Conservation (phyloP, 2,113 vertebrate species). For the Diphyllodes magnificus region DNA sequence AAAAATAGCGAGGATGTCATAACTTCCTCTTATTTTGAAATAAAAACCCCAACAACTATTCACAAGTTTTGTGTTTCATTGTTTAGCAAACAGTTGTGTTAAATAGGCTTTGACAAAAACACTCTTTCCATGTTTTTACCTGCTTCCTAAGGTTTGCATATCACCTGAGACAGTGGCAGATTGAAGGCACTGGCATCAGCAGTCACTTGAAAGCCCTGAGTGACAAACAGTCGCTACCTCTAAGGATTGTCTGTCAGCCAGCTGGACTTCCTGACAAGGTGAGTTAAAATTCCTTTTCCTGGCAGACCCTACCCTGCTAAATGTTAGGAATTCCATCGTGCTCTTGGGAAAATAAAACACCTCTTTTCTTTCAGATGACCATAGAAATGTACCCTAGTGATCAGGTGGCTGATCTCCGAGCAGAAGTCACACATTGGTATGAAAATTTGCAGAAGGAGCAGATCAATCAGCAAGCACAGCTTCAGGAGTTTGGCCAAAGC, state of each 20-base stretch:
- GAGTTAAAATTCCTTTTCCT: neutral
- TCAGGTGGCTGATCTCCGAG: conserved; percentile 95
- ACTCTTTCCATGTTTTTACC: neutral
- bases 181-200: conserved; percentile 97
- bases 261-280: conserved; percentile 98
- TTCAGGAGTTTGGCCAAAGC: conserved; percentile 97
- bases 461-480: conserved; percentile 96
- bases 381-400: conserved; percentile 99
- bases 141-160: conserved; percentile 87
- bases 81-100: neutral
- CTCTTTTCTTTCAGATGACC: conserved; percentile 86
- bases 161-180: conserved; percentile 98
- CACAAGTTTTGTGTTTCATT: neutral
- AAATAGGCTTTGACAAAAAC: neutral
- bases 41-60: accelerated
- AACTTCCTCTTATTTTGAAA: neutral
- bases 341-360: neutral
- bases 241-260: conserved; percentile 96
- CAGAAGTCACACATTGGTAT: conserved; percentile 98
- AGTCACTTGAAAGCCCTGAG: conserved; percentile 97
- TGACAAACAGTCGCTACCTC: conserved; percentile 94
- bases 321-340: neutral
- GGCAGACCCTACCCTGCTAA: neutral
- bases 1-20: neutral
- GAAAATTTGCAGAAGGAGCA: conserved; percentile 99